Evolutionary conservation across 2,888 invertebrate species (phyloP), one percentile per base, ranked within the genome.

Genomic region (Diogma glabrata): DNA sequence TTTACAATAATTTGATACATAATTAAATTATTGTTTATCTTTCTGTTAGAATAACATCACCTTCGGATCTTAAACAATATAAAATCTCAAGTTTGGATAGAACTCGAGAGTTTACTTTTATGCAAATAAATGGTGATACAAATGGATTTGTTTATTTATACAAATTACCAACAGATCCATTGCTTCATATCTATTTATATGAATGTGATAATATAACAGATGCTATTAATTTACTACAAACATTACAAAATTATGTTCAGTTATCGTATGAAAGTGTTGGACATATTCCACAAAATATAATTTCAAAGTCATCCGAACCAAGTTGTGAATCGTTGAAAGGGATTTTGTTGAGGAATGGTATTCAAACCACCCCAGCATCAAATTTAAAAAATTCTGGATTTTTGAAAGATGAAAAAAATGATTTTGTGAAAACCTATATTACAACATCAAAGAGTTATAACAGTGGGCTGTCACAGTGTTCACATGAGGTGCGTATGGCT

Each of bases 121-220:
- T 69, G 67, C 67, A 68, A 60, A 67, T 77, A 8, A 75, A 72
- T 51, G 79, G 76, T 43, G 43, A 22, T 55, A 75, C 73, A 54
- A 77, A 73, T 47, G 81, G 79, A 61, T 75, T 87, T 62, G 79
- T 87, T 60, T 87, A 87, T 69, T 76, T 85, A 60, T 72, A 85
- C 54, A 76, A 81, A 60, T 84, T 85, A 63, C 79, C 82, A 57
- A 76, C 76, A 60, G 84, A 85, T 62, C 78, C 77, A n/a, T 71
- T 84, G 3, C 76, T 87, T 23, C 81, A 83, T 65, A 85, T 84
- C 66, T 83, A 82, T 67, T 74, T 87, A 51, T 87, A 82, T 65
- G 77, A 77, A 62, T 81, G 84, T 36, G 72, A 75, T 54, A 77
- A 81, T 33, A 72, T 74, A 1, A 69, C 74, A 50, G 84, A 85